A percentile compares a stretch with the other conserved stretches of the same genome.
Evolutionary conservation across 2,797 vertebrate species (phyloP).

Genomic region (Rhinophrynus dorsalis): DNA sequence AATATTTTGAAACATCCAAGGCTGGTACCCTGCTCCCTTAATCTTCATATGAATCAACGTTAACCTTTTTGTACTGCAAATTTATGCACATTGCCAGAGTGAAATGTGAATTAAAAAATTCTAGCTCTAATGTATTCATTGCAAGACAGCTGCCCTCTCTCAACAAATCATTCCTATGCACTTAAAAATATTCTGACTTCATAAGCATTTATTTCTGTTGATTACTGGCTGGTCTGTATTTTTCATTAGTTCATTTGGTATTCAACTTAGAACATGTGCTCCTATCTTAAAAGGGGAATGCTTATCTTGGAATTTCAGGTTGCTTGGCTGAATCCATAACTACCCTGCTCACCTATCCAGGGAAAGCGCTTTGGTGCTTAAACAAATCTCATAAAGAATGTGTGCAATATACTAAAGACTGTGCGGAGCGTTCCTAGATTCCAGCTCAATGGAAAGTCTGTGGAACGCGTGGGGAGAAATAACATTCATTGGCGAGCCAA

Average conservation of each 20-base stretch:
- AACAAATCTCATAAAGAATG: conserved; percentile 3
- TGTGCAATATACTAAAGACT: not conserved
- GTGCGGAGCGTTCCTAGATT: not conserved
- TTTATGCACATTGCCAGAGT: conserved; percentile 34
- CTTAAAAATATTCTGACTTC: conserved; percentile 7
- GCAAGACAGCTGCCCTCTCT: conserved; percentile 1
- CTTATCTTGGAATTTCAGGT: conserved; percentile 28
- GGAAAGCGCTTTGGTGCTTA: not conserved
- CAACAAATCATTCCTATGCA: not conserved
- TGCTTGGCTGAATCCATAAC: conserved; percentile 5
- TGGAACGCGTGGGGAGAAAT: conserved; percentile 7
- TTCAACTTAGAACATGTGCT: not conserved
- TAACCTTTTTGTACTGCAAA: conserved; percentile 41
- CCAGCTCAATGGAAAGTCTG: conserved; percentile 1
- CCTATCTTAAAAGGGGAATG: conserved; percentile 19
- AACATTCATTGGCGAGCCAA: conserved; percentile 6
- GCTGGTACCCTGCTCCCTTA: not conserved
- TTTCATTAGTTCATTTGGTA: not conserved
- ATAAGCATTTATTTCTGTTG: not conserved
- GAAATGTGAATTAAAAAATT: conserved; percentile 5
- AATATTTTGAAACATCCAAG: not conserved
- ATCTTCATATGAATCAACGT: conserved; percentile 25
- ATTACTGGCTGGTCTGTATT: conserved; percentile 6
- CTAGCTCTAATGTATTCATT: conserved; percentile 1
- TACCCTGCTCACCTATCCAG: not conserved